Evolutionary conservation across 2,888 invertebrate species (phyloP).

Genomic region (Caenorhabditis japonica): DNA sequence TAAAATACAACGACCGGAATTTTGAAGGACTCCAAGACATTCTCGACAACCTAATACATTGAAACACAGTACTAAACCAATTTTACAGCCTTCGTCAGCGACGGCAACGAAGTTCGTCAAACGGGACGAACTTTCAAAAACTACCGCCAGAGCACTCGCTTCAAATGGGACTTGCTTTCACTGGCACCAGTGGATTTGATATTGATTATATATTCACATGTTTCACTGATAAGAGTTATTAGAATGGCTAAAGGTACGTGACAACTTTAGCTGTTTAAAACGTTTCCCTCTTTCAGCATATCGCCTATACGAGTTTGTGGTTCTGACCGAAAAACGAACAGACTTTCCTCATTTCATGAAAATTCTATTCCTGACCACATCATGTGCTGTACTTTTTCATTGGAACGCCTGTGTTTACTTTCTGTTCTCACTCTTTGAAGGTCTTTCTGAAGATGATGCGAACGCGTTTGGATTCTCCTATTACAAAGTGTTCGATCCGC

Average conservation of each 20-base stretch:
- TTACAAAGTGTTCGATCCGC: constrained; percentile 71
- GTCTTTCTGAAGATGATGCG: constrained; percentile 65
- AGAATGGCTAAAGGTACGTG: constrained; percentile 50
- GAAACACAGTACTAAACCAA: not conserved
- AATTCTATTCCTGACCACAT: constrained; percentile 61
- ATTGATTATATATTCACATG: constrained; percentile 30
- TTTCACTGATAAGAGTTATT: constrained; percentile 45
- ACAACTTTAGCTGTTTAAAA: not conserved
- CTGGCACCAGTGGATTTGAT: constrained; percentile 66
- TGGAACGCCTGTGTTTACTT: constrained; percentile 75
- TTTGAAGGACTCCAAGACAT: not conserved
- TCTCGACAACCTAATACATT: not conserved
- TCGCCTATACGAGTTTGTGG: constrained; percentile 60
- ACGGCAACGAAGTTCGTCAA: constrained; percentile 54
- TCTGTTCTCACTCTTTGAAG: constrained; percentile 68
- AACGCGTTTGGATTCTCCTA: constrained; percentile 69
- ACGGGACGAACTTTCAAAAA: constrained; percentile 32
- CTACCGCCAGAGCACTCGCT: constrained; percentile 45
- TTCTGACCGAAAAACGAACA: constrained; percentile 44
- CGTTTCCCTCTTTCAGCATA: constrained; percentile 51
- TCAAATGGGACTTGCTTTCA: constrained; percentile 60
- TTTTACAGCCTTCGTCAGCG: constrained; percentile 59
- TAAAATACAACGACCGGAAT: not conserved
- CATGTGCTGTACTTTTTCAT: constrained; percentile 64
- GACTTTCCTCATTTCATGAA: constrained; percentile 67